Conservation (phyloP, 2,113 vertebrate species). For the Thamnaconus septentrionalis region DNA sequence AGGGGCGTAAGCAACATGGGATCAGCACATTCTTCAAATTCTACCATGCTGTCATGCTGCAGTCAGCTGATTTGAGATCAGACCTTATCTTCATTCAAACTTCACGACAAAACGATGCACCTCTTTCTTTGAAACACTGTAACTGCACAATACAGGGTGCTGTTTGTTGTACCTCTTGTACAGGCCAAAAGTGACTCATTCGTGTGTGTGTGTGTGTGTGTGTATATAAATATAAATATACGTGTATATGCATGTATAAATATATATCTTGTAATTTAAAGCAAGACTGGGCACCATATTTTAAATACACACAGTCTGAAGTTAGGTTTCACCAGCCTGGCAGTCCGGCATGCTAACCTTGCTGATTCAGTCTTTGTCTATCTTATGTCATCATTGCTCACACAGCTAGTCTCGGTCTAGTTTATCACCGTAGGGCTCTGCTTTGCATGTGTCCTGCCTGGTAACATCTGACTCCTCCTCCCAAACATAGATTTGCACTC, state of each 20-base stretch:
- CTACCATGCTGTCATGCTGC: conserved; percentile 69
- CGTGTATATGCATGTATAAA: no score
- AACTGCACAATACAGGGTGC: neutral
- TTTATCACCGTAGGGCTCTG: conserved; percentile 28
- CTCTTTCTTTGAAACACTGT: neutral
- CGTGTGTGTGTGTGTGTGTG: no score
- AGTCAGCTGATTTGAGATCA: conserved; percentile 72
- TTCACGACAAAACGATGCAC: conserved; percentile 11
- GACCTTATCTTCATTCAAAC: conserved; percentile 52
- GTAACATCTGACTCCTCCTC: conserved; percentile 57
- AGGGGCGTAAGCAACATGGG: conserved; percentile 54
- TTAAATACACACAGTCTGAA: no score
- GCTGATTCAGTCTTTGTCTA: conserved; percentile 35
- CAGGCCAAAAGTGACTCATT: no score
- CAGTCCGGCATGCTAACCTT: conserved; percentile 18
- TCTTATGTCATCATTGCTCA: conserved; percentile 38
- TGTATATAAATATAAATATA: no score
- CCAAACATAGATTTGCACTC: conserved; percentile 57
- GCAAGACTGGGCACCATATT: no score
- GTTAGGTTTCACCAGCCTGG: neutral
- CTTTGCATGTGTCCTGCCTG: conserved; percentile 49
- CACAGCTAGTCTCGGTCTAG: conserved; percentile 34
- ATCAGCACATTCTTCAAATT: conserved; percentile 76
- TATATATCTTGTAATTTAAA: no score
- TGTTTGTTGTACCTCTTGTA: neutral